Evolutionary conservation across 2,797 vertebrate genomes (phyloP), one percentile per base, ranked within the genome.

Genomic region (Danio kyathit): DNA sequence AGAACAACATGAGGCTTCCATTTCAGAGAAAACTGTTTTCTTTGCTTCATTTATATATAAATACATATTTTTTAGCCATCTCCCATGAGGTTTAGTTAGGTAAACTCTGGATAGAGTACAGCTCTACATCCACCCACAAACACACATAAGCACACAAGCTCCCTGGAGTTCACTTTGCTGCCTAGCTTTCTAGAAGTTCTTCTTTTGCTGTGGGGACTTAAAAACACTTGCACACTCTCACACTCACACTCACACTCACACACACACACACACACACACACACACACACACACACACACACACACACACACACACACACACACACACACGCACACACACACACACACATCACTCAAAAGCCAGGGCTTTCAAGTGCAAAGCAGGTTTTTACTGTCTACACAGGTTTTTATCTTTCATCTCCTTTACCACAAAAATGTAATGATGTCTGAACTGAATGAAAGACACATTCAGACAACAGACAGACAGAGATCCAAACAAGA

Each of bases 361-460:
- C 43, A 13, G 12, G 10, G 17, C 72, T 81, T 75, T 81, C 72
- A 80, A 64, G 59, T 80, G 78, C 59, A 80, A 80, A 80, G 46
- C 40, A 72, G 56, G 48, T 52, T 79, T 79, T 60, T 59, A 49
- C 65, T 59, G 65, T 78, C 52, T 41, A 21, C 43, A 38, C 54
- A 60, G 65, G 29, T 49, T 79, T 79, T 79, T 43, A 79, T 41
- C 66, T 71, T 71, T 82, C n/a, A 77, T 74, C 52, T 54, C 3
- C 56, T 64, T 79, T 19, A 43, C 13, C 59, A 59, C 5, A 1
- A 56, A 74, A 48, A 48, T 11, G 60, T 21, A 57, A 78, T 69
- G 21, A 19, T 69, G 60, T 64, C 54, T 59, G 63, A 54, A 75
- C 17, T 74, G 70, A 57, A 56, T 67, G 44, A 61, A 72, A 79